Base-by-base conservation (phyloP, 2,888 invertebrate species). In the Asteroscopus sphinx region DNA sequence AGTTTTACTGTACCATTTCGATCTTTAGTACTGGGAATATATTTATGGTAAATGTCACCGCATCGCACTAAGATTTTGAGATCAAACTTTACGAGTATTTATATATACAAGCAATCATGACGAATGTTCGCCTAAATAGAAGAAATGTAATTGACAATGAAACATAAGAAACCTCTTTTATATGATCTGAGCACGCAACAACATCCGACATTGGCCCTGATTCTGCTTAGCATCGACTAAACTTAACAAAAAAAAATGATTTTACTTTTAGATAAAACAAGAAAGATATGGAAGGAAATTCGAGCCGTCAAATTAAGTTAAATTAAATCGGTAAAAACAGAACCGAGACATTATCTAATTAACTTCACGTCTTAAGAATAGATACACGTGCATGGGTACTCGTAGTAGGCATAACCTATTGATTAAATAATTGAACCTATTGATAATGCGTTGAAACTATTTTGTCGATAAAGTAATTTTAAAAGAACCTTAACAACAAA, bases 101-200 rank as follows among this genome's bases (percentile, higher is more conserved):
- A n/a, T n/a, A n/a, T 66, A 48, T 25, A 46, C 21, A 36, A 53
- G 36, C 11, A 35, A 53, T 49, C 32, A 41, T 44, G 65, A 41
- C 40, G 65, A 47, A 42, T 47, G 15, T 32, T 47, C 30, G 49
- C 51, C 51, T 26, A 52, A 46, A 60, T 53, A 28, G 30, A 7
- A 15, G 55, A 60, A 48, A 55, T 42, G 12, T 55, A 46, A 53
- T 61, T 56, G 55, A 71, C 72, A 68, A 51, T 71, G 33, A 53
- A 37, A 53, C 39, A 11, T 42, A 51, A 66, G 33, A 53, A 37
- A 53, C 39, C n/a, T 42, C 28, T 52, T 61, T 56, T 54, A 58
- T 53, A 53, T 28, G 49, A 58, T 26, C 26, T 7, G 42, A 46
- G 16, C 47, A 64, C 64, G 52, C 64, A 69, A 52, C 32, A 9